Evolutionary conservation across 2,797 vertebrate genomes (phyloP).

Genomic region (Lerista edwardsae): DNA sequence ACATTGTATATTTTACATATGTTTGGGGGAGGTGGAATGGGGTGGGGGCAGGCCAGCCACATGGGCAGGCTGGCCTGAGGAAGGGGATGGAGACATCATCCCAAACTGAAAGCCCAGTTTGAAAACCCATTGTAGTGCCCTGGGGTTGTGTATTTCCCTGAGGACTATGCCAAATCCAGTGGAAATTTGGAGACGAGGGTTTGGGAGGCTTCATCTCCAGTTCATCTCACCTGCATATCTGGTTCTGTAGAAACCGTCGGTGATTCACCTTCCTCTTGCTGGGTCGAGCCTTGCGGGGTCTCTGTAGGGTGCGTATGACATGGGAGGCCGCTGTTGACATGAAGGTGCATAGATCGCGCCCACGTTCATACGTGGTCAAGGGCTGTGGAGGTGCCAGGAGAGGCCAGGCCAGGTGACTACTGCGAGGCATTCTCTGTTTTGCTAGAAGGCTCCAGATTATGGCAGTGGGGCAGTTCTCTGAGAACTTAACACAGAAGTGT

Average conservation of each 20-base stretch:
- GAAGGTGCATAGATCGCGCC: conserved; percentile 81
- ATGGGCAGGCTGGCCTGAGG: no score
- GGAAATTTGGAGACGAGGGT: not conserved
- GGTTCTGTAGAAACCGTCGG: conserved; percentile 89
- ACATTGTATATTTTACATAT: no score
- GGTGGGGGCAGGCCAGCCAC: no score
- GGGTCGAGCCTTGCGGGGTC: conserved; percentile 76
- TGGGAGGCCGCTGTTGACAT: conserved; percentile 85
- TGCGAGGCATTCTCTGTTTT: conserved; percentile 20
- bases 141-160: not conserved
- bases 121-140: not conserved
- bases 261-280: conserved; percentile 88
- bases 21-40: no score
- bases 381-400: not conserved
- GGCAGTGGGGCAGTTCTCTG: not conserved
- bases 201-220: not conserved
- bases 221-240: conserved; percentile 83
- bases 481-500: no score
- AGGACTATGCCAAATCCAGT: not conserved
- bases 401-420: not conserved
- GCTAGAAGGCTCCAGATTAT: no score
- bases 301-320: conserved; percentile 87
- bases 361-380: not conserved
- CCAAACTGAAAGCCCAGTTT: no score
- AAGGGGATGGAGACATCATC: no score